Evolutionary conservation across 2,113 vertebrate genomes (phyloP).

Genomic region (Solea solea): DNA sequence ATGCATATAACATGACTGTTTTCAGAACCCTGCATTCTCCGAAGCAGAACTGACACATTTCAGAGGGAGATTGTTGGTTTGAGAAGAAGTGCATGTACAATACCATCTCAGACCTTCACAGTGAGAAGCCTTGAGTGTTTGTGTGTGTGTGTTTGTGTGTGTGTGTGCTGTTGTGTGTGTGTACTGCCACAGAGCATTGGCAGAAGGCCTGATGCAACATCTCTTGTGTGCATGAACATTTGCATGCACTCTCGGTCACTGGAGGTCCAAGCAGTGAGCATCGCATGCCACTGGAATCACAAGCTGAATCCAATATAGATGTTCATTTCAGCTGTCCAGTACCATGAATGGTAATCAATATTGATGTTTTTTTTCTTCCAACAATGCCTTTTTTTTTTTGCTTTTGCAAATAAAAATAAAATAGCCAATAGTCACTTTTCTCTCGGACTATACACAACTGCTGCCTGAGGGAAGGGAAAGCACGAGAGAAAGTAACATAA

Average conservation of each 20-base stretch:
- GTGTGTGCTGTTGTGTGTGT: background rate
- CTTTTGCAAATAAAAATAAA: background rate
- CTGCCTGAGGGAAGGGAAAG: background rate
- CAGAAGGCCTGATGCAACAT: slow-evolving; percentile 45
- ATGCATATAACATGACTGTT: background rate
- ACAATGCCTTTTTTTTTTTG: background rate
- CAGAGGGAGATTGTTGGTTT: background rate
- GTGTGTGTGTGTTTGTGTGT: background rate
- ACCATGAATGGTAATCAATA: slow-evolving; percentile 37
- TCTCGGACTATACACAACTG: background rate
- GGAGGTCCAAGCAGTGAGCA: slow-evolving; percentile 36
- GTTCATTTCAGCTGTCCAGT: slow-evolving; percentile 56
- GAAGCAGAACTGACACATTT: slow-evolving; percentile 20
- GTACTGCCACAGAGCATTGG: slow-evolving; percentile 39
- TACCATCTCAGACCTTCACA: background rate
- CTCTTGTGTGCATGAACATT: slow-evolving; percentile 41
- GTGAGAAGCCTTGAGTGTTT: background rate
- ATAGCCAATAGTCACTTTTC: slow-evolving; percentile 12
- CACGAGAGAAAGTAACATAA: slow-evolving; percentile 5
- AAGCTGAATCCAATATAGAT: slow-evolving; percentile 54
- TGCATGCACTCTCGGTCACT: slow-evolving; percentile 54
- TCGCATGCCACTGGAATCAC: slow-evolving; percentile 9
- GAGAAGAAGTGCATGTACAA: background rate
- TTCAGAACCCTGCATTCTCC: background rate
- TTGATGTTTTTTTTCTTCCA: slow-evolving; percentile 31